Base-by-base conservation (phyloP, 2,797 vertebrate genomes). In the Danio choprae region DNA sequence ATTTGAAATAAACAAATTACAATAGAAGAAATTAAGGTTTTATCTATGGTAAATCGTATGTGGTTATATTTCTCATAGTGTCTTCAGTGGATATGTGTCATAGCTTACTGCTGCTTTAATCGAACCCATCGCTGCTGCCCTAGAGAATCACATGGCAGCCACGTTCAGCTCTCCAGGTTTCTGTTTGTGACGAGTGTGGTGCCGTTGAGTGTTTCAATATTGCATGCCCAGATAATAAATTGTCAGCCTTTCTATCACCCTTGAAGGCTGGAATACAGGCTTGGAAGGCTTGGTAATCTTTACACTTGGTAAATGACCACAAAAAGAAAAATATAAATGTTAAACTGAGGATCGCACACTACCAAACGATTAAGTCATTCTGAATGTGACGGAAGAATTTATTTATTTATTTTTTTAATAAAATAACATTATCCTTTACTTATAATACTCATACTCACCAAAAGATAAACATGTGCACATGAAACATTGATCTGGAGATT, bases 101-200 rank as follows among this genome's bases (percentile, higher is more conserved):
- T 83, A 51, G 64, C 58, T 20, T 85, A 86, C 62, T 86, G 77
- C 77, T 88, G 84, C 74, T 74, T 88, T 74, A 87, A 78, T 55
- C 59, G 44, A 41, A 59, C 58, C 38, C 60, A 50, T 65, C 83
- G 73, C 40, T 84, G 87, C 82, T 84, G 83, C 36, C 83, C 50
- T 5, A 82, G 73, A 83, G 81, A 83, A 65, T 73, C 84, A 18
- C 74, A 84, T 55, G 84, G 82, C 80, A 86, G 84, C 43, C 85
- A 86, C 51, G 79, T 84, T 80, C 88, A 87, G 70, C 41, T 88
- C 29, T 87, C 87, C 82, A 89, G 88, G 88, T 89, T 48, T 83
- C 80, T 71, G 71, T 53, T 44, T 75, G 55, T 63, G 38, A 72
- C 20, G 15, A 8, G 63, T 79, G 77, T 70, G 70, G 15, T 79